A percentile compares a stretch with the other conserved stretches of the same genome.
Evolutionary conservation across 2,797 vertebrate species (phyloP).

Genomic region (Lepilemur septentrionalis): DNA sequence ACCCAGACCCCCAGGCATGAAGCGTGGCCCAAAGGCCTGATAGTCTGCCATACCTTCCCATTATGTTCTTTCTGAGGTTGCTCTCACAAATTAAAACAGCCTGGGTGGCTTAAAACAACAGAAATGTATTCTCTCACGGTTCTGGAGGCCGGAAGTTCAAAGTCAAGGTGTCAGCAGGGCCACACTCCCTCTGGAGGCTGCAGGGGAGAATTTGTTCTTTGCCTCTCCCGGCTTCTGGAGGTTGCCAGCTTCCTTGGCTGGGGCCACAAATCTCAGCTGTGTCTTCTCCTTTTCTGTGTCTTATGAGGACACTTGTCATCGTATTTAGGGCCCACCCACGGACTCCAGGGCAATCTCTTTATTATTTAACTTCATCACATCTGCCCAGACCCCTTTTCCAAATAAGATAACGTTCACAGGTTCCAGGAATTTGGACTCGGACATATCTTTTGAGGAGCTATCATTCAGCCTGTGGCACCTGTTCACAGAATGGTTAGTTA

Average conservation of each 20-base stretch:
- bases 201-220: background rate
- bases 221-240: background rate
- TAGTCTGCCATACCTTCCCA: accelerated
- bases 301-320: background rate
- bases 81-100: background rate
- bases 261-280: background rate
- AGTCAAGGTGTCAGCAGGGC: background rate
- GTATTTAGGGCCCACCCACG: background rate
- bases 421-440: background rate
- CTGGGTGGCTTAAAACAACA: background rate
- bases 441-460: background rate
- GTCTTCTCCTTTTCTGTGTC: background rate
- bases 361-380: background rate
- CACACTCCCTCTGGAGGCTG: background rate
- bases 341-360: background rate
- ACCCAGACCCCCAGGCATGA: background rate
- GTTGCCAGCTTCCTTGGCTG: background rate
- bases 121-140: background rate
- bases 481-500: background rate
- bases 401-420: background rate
- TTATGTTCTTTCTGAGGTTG: background rate
- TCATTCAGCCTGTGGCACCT: background rate
- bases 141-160: background rate
- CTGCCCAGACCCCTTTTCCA: background rate
- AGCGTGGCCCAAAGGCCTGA: background rate